Conservation (phyloP, 1,140 invertebrate species). For the Trachelipus rathkii region DNA sequence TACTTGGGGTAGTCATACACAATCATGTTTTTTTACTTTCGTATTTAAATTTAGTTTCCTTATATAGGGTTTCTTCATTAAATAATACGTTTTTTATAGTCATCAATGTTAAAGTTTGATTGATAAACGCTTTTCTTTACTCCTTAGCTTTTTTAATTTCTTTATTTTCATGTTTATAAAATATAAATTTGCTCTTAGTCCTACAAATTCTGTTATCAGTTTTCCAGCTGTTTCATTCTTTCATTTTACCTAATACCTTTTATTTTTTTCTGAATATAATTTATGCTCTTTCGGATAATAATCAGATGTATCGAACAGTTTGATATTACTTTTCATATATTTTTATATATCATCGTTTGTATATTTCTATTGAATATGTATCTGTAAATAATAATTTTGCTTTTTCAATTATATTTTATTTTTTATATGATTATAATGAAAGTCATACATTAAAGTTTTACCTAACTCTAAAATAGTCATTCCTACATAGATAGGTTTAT, state of each 20-base stretch:
- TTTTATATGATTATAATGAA: conserved; percentile 22
- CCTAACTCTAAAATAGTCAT: conserved; percentile 7
- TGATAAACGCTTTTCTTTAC: conserved; percentile 7
- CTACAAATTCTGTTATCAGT: conserved; percentile 4
- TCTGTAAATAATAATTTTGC: conserved; percentile 12
- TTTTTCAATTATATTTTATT: conserved; percentile 14
- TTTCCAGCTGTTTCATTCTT: conserved; percentile 20
- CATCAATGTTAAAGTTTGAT: background rate
- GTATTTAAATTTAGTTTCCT: conserved; percentile 9
- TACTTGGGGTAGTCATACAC: too few species aligned
- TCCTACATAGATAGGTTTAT: conserved; percentile 22
- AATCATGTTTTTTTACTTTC: too few species aligned
- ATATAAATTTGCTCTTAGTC: conserved; percentile 17
- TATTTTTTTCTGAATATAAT: conserved; percentile 17
- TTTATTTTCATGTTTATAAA: background rate
- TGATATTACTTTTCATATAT: background rate
- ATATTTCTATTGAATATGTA: conserved; percentile 16
- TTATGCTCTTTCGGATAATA: conserved; percentile 6
- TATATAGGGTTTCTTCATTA: conserved; percentile 17
- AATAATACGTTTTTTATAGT: background rate
- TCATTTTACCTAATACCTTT: conserved; percentile 30
- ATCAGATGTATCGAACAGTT: conserved; percentile 23
- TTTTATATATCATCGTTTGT: conserved; percentile 19
- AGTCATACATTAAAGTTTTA: conserved; percentile 21
- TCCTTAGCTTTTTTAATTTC: background rate